phyloP scores from a whole-genome alignment of 2,888 invertebrate species.

The Amblyjoppa proteus region DNA sequence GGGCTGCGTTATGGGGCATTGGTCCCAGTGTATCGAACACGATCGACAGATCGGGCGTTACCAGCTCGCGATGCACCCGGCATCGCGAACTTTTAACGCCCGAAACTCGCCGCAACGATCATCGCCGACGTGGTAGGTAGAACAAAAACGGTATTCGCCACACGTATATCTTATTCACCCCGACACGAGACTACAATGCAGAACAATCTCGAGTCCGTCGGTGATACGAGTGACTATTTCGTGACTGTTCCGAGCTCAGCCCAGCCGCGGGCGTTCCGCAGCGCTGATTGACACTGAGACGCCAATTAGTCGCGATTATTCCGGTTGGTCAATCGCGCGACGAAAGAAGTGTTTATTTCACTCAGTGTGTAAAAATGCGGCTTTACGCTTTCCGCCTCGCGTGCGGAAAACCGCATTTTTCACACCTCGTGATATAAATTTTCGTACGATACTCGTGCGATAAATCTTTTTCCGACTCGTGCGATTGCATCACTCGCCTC shows the following conservation, averaged over 20 bases:
- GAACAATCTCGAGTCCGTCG: conserved; percentile 1
- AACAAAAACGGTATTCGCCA: conserved; percentile 48
- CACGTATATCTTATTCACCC: conserved; percentile 51
- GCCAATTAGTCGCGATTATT: not conserved
- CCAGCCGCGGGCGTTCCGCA: not conserved
- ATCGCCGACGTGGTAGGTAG: conserved; percentile 52
- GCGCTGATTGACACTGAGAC: not conserved
- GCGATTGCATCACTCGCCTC: too few species aligned
- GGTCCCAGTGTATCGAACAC: conserved; percentile 2
- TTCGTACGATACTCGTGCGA: too few species aligned
- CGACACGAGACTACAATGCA: conserved; percentile 35
- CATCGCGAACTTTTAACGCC: not conserved
- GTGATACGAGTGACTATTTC: not conserved
- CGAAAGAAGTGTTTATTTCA: too few species aligned
- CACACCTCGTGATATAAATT: too few species aligned
- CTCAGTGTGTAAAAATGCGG: too few species aligned
- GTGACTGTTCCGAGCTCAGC: not conserved
- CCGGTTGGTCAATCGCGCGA: too few species aligned
- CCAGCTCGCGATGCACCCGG: too few species aligned
- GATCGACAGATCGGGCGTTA: too few species aligned
- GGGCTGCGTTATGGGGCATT: not conserved
- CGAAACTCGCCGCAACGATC: conserved; percentile 27
- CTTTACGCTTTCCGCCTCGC: too few species aligned
- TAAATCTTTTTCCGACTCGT: too few species aligned
- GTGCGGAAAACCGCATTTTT: too few species aligned